Conservation (phyloP, 2,113 vertebrate species). For the Lutjanus erythropterus region DNA sequence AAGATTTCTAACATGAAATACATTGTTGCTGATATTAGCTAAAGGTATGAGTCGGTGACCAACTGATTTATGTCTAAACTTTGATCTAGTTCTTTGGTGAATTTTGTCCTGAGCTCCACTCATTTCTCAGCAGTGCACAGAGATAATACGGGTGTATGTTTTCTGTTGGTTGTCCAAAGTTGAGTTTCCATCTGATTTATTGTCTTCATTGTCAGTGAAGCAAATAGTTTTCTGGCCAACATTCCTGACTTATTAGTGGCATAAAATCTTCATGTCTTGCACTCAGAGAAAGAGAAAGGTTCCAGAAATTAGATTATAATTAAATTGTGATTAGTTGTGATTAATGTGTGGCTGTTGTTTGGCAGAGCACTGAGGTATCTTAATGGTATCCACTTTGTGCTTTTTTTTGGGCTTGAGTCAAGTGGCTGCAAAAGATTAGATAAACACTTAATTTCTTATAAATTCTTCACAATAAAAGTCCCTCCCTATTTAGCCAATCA, state of each 20-base stretch:
- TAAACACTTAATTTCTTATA: too few relatives aligned
- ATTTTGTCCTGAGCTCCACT: background rate
- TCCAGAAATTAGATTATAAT: background rate
- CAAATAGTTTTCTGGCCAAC: constrained; percentile 45
- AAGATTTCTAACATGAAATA: background rate
- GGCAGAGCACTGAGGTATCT: background rate
- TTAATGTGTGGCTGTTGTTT: constrained; percentile 2
- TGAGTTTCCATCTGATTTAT: constrained; percentile 40
- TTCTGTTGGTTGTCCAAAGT: constrained; percentile 40
- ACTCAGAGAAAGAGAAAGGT: background rate
- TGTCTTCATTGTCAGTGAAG: constrained; percentile 20
- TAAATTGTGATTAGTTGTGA: background rate
- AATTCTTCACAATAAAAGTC: too few relatives aligned
- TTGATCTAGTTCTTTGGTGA: background rate
- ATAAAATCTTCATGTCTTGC: constrained; percentile 28
- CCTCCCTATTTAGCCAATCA: too few relatives aligned
- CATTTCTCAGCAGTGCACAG: background rate
- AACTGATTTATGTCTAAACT: background rate
- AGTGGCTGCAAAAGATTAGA: too few relatives aligned
- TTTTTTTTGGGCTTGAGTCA: too few relatives aligned
- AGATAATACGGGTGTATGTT: constrained; percentile 2
- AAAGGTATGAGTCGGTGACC: background rate
- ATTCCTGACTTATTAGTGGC: constrained; percentile 46
- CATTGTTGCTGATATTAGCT: constrained; percentile 1
- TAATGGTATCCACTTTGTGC: background rate